A percentile compares a stretch with the other conserved stretches of the same genome.
These are phyloP conservation scores for Agapornis roseicollis DNA, from an alignment of 2,113 vertebrate species.

Conservation along the genomic window DNA sequence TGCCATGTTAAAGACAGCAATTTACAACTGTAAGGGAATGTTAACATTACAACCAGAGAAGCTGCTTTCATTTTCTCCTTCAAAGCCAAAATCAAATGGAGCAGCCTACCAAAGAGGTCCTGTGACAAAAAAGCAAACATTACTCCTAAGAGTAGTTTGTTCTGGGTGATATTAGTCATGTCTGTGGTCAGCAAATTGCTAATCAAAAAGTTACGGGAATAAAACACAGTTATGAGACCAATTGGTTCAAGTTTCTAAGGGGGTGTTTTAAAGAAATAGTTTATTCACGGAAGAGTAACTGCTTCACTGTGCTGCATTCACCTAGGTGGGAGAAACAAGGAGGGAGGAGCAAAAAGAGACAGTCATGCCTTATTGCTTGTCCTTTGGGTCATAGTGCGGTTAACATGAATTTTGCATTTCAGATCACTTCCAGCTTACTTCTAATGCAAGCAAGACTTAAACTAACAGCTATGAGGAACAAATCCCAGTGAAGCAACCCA, in stretches of 20 bases:
- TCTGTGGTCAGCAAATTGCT: neutral
- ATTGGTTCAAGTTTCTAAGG: neutral
- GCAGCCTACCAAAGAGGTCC: neutral
- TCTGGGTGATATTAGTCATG: neutral
- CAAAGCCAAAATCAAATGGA: neutral
- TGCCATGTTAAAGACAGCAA: neutral
- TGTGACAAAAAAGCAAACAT: constrained; percentile 7
- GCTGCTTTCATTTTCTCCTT: neutral
- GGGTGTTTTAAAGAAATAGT: neutral
- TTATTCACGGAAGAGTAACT: neutral
- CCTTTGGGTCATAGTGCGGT: neutral
- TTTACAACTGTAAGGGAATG: neutral
- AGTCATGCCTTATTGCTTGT: neutral
- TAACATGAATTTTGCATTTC: neutral
- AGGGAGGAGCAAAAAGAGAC: neutral
- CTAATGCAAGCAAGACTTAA: neutral
- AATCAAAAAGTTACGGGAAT: neutral
- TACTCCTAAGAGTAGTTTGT: neutral
- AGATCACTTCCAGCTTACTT: neutral
- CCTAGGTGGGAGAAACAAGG: neutral
- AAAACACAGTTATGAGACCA: neutral
- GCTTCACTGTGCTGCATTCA: neutral
- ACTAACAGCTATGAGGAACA: neutral
- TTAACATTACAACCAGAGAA: neutral
- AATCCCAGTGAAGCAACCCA: neutral